These are phyloP conservation scores for Microdon myrmicae DNA, from an alignment of 2,888 invertebrate genomes.

Conservation along the genomic window DNA sequence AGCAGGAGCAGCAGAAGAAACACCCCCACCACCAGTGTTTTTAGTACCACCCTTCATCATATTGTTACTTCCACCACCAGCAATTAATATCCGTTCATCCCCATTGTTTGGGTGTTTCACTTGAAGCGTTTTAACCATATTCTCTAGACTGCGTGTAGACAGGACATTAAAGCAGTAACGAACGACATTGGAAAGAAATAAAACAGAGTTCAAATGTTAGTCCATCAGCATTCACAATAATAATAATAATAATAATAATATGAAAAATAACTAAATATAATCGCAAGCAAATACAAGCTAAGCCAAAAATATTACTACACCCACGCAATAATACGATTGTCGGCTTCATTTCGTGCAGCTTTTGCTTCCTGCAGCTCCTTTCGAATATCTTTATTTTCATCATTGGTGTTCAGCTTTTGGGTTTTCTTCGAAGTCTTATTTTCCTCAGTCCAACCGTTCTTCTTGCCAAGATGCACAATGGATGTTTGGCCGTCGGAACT, in stretches of 20 bases:
- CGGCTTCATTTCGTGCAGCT: constrained; percentile 65
- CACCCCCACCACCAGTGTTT: constrained; percentile 43
- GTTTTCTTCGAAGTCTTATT: constrained; percentile 24
- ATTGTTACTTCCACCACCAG: constrained; percentile 25
- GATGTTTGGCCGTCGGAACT: constrained; percentile 57
- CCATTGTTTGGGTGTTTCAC: constrained; percentile 56
- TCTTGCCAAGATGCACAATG: constrained; percentile 33
- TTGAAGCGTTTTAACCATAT: constrained; percentile 65
- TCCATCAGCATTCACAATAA: constrained; percentile 55
- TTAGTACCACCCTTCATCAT: constrained; percentile 44
- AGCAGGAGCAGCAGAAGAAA: constrained; percentile 37
- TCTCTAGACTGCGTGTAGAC: constrained; percentile 61
- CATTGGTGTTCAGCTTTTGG: constrained; percentile 43
- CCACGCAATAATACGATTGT: constrained; percentile 67
- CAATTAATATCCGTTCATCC: constrained; percentile 48
- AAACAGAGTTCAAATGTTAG: constrained; percentile 54
- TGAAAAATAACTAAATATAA: constrained; percentile 16
- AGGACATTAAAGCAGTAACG: constrained; percentile 54
- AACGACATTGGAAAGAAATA: constrained; percentile 53
- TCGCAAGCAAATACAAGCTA: constrained; percentile 23
- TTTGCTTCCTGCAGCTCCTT: constrained; percentile 64
- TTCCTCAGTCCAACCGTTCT: constrained; percentile 38
- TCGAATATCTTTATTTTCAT: constrained; percentile 59
- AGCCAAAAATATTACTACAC: constrained; percentile 59
- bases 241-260: constrained; percentile 31